Percentiles rank a stretch among this genome's conserved stretches.
Evolutionary conservation across 1,140 invertebrate genomes (phyloP).

Genomic region (Limonius californicus): DNA sequence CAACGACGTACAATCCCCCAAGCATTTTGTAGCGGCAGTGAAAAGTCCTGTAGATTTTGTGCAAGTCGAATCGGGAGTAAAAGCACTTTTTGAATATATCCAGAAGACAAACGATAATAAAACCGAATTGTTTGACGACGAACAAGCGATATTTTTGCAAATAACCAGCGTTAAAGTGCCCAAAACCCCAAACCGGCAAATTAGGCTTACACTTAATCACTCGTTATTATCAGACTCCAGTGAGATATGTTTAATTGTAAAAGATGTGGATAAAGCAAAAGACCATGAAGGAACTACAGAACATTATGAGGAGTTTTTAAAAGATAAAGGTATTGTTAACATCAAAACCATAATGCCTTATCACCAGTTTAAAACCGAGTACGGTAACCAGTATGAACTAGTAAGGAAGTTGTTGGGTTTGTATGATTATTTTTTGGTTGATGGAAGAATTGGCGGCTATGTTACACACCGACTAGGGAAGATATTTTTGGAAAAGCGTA

Average conservation of each 20-base stretch:
- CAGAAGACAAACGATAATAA: not conserved
- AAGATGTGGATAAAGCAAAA: conserved; percentile 50
- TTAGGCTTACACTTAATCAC: conserved; percentile 54
- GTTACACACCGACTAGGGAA: conserved; percentile 58
- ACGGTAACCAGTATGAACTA: conserved; percentile 59
- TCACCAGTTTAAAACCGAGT: conserved; percentile 60
- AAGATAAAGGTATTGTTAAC: conserved; percentile 43
- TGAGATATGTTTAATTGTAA: conserved; percentile 54
- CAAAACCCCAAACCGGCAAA: conserved; percentile 42
- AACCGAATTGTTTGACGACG: conserved; percentile 45
- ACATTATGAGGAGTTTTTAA: conserved; percentile 55
- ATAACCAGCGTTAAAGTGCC: conserved; percentile 51
- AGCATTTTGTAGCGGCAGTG: no score
- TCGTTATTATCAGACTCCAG: conserved; percentile 49
- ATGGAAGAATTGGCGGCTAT: conserved; percentile 59
- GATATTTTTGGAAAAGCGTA: conserved; percentile 58
- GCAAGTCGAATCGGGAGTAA: no score
- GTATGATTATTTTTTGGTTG: conserved; percentile 62
- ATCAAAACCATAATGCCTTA: conserved; percentile 57
- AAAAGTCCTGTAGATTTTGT: no score
- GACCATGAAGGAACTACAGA: conserved; percentile 58
- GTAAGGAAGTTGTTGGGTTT: conserved; percentile 56
- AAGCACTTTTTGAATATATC: no score
- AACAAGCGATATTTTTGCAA: conserved; percentile 47
- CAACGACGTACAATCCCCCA: no score